Percentiles rank a stretch among this genome's conserved stretches.
Conservation (phyloP, 1,140 invertebrate species). For the Pseudobourletiella spinata region DNA sequence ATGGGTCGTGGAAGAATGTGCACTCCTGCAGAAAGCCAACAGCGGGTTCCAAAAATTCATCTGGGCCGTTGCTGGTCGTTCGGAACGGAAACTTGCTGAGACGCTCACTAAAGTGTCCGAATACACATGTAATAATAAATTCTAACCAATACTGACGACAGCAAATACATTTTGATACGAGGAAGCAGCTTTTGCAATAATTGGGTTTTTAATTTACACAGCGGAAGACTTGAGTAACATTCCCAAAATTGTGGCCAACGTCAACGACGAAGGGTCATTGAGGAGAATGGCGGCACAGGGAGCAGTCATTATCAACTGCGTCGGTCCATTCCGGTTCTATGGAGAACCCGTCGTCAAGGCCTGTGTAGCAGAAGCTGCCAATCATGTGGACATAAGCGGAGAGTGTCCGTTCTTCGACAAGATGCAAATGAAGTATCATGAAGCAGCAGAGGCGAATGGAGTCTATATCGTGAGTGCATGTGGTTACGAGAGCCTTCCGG, state of each 20-base stretch:
- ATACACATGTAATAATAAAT: conserved; percentile 39
- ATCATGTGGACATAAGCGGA: conserved; percentile 84
- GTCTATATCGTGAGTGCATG: conserved; percentile 79
- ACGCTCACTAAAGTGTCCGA: conserved; percentile 52
- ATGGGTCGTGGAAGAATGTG: conserved; percentile 58
- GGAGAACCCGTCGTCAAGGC: conserved; percentile 82
- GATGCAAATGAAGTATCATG: conserved; percentile 71
- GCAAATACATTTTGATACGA: not conserved
- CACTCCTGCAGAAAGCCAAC: not conserved
- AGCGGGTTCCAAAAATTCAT: conserved; percentile 45
- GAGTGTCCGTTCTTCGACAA: conserved; percentile 78
- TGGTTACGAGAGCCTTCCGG: conserved; percentile 77
- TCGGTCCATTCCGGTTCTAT: conserved; percentile 78
- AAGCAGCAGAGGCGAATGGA: conserved; percentile 61
- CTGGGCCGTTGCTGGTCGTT: conserved; percentile 65
- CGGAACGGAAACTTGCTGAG: conserved; percentile 58
- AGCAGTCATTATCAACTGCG: conserved; percentile 71
- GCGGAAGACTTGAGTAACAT: conserved; percentile 52
- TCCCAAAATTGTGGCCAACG: conserved; percentile 65
- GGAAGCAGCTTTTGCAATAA: not conserved
- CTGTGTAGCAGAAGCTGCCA: conserved; percentile 66
- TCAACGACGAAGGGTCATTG: conserved; percentile 60
- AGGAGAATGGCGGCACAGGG: conserved; percentile 62
- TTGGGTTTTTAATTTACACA: conserved; percentile 38
- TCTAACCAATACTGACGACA: not conserved